phyloP scores from a whole-genome alignment of 2,797 vertebrate species.

The Argya squamiceps region DNA sequence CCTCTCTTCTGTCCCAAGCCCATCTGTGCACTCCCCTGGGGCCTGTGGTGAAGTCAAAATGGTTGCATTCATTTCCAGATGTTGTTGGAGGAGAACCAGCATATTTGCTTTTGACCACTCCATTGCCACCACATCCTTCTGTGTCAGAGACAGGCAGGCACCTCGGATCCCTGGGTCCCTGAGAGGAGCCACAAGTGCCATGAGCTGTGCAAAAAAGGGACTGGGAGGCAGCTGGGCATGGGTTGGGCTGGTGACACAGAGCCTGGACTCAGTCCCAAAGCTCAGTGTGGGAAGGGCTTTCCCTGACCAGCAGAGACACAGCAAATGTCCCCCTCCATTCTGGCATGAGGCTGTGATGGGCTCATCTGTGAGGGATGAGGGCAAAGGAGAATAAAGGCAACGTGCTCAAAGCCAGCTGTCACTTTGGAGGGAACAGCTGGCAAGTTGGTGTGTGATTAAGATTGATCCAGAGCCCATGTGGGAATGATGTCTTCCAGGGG shows the following conservation, averaged over 20 bases:
- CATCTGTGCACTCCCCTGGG: background rate
- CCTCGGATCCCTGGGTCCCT: accelerated
- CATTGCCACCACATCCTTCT: background rate
- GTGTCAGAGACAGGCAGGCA: background rate
- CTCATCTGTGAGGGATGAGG: background rate
- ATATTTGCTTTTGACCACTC: background rate
- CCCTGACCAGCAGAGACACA: background rate
- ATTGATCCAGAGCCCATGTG: background rate
- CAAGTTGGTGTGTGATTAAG: background rate
- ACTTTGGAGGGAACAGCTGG: background rate
- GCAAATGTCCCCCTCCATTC: background rate
- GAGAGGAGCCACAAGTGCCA: background rate
- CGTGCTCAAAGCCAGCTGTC: background rate
- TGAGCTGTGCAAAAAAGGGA: background rate
- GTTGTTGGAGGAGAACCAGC: background rate
- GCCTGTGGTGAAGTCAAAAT: background rate
- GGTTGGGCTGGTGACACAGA: background rate
- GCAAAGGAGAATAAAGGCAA: background rate
- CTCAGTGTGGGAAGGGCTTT: background rate
- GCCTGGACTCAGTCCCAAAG: background rate
- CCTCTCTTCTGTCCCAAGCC: background rate
- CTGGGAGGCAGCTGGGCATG: background rate
- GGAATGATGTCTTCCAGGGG: background rate
- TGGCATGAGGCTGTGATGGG: background rate
- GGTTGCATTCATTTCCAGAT: background rate